These are phyloP conservation scores for Spisula subtruncata DNA, from an alignment of 2,888 invertebrate species.

Conservation along the genomic window DNA sequence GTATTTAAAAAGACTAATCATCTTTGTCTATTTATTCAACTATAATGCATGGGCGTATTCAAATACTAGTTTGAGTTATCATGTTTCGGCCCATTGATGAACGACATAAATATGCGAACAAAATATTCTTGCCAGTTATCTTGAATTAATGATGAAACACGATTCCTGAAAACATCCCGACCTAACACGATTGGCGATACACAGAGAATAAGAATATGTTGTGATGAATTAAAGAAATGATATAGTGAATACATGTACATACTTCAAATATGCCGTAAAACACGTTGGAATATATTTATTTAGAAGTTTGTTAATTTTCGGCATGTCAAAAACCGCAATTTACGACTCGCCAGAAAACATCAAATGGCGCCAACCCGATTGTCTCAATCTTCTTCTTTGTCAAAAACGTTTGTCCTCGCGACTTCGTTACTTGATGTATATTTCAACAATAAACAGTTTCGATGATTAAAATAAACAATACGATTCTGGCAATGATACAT, in stretches of 20 bases:
- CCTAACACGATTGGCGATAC: background rate
- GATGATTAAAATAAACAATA: slow-evolving; percentile 57
- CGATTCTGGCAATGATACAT: background rate
- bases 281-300: slow-evolving; percentile 17
- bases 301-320: slow-evolving; percentile 8
- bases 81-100: no score
- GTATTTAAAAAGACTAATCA: no score
- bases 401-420: slow-evolving; percentile 49
- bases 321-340: slow-evolving; percentile 34
- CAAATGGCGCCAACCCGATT: slow-evolving; percentile 50
- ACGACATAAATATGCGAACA: no score
- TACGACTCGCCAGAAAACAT: slow-evolving; percentile 50
- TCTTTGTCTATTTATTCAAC: no score
- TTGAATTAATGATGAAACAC: background rate
- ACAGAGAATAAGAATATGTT: background rate
- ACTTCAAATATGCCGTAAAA: background rate
- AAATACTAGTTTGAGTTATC: no score
- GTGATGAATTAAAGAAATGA: slow-evolving; percentile 3
- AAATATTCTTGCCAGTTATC: background rate
- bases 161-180: background rate
- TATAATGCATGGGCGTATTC: no score
- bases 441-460: slow-evolving; percentile 47
- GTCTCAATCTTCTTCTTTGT: slow-evolving; percentile 43
- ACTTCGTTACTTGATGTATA: slow-evolving; percentile 49
- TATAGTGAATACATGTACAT: background rate